These are phyloP conservation scores for Laticauda laticaudata DNA, from an alignment of 2,113 vertebrate genomes.

Conservation along the genomic window DNA sequence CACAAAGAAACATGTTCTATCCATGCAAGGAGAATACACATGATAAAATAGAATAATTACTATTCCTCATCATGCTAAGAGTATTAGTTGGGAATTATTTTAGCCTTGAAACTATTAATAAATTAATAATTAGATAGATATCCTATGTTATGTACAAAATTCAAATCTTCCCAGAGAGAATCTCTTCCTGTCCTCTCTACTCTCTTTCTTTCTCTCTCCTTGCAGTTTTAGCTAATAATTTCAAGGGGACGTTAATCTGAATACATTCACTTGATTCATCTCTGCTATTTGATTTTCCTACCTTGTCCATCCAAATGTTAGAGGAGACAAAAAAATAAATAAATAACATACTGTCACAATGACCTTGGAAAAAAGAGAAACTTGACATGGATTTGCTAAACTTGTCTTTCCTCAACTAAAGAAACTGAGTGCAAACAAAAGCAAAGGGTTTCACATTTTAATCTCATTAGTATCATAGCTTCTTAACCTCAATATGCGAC, in stretches of 20 bases:
- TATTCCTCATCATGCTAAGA: background rate
- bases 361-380: background rate
- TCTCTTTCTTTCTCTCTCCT: background rate
- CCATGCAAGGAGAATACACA: background rate
- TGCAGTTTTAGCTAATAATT: background rate
- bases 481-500: background rate
- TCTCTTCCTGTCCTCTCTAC: background rate
- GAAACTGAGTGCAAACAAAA: background rate
- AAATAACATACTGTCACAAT: background rate
- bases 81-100: background rate
- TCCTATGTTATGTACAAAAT: rapidly evolving
- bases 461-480: background rate
- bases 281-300: slow-evolving; percentile 27
- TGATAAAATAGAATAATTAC: background rate
- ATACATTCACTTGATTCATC: slow-evolving; percentile 24
- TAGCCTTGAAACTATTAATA: background rate
- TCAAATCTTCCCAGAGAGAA: background rate
- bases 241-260: slow-evolving; percentile 3
- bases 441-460: background rate
- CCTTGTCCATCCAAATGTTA: background rate
- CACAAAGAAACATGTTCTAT: background rate
- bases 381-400: background rate
- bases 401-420: background rate
- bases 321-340: slow-evolving; percentile 31
- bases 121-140: slow-evolving; percentile 4